Evolutionary conservation across 1,140 invertebrate genomes (phyloP).

Genomic region (Sesamia nonagrioides): DNA sequence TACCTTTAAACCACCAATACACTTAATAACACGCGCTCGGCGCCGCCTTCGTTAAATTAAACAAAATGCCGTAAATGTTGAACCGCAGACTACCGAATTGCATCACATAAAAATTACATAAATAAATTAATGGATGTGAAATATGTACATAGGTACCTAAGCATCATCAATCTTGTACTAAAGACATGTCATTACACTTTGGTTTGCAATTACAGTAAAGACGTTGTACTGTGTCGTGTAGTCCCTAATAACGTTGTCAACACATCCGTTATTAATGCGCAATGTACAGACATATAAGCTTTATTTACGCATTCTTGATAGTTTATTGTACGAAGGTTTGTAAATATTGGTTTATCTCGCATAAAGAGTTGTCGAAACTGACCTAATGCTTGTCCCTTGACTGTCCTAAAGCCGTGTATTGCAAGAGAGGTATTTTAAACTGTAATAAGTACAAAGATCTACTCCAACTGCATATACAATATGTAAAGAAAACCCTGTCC

Average conservation of each 20-base stretch:
- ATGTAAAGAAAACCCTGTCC: no score
- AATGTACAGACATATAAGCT: neutral
- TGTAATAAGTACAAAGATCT: no score
- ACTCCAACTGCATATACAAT: no score
- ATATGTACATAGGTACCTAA: no score
- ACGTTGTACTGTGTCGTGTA: neutral
- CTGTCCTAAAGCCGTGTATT: slow-evolving; percentile 46
- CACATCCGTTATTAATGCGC: slow-evolving; percentile 18
- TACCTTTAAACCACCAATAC: no score
- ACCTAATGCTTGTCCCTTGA: slow-evolving; percentile 28
- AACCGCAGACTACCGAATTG: neutral
- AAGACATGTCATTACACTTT: neutral
- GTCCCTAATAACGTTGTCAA: neutral
- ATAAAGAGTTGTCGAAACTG: slow-evolving; percentile 49
- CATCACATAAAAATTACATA: slow-evolving; percentile 2
- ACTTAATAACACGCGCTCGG: no score
- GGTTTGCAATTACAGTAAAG: neutral
- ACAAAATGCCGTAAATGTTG: neutral
- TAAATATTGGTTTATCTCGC: slow-evolving; percentile 49
- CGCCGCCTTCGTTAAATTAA: neutral
- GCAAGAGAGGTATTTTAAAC: slow-evolving; percentile 28
- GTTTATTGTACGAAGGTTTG: slow-evolving; percentile 16
- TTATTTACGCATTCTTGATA: neutral
- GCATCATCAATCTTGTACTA: neutral
- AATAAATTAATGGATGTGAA: neutral